phyloP scores from a whole-genome alignment of 53 echinoderm and acorn worm genomes.

The Echinometra lucunter region DNA sequence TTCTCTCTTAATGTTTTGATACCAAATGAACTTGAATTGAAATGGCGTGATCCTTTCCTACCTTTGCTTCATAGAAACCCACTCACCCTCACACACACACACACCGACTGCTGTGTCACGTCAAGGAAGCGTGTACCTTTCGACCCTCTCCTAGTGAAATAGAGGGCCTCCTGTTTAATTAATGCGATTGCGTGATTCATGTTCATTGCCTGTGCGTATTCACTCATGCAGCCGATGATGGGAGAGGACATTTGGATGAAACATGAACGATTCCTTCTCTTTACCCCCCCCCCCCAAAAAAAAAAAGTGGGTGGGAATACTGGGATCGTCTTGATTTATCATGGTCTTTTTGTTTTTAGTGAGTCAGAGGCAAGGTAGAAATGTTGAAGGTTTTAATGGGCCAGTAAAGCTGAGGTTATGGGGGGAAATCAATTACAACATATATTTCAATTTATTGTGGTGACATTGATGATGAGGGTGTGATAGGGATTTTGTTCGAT shows the following conservation, averaged over 20 bases:
- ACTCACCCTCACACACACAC: not conserved
- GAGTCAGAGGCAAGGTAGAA: constrained; percentile 9
- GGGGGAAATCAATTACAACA: not conserved
- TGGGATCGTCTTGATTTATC: not conserved
- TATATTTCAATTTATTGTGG: not conserved
- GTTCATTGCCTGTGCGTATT: not conserved
- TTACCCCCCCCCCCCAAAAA: not conserved
- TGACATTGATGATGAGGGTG: not conserved
- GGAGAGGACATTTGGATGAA: not conserved
- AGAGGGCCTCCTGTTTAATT: constrained; percentile 52
- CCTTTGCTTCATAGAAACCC: not conserved
- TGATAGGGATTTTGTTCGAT: too few species aligned
- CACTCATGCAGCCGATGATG: constrained; percentile 8
- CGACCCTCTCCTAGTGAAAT: not conserved
- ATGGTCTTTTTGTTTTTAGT: constrained; percentile 30
- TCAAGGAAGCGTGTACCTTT: not conserved
- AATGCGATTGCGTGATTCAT: constrained; percentile 63
- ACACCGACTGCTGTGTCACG: not conserved
- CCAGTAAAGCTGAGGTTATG: not conserved
- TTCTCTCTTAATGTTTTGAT: not conserved
- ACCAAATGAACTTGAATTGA: constrained; percentile 17
- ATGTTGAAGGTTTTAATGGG: not conserved
- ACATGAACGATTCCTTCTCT: not conserved
- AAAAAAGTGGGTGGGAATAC: too few species aligned
- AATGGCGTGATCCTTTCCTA: not conserved